phyloP scores from a whole-genome alignment of 2,797 vertebrate genomes.

The Serranus cabrilla region DNA sequence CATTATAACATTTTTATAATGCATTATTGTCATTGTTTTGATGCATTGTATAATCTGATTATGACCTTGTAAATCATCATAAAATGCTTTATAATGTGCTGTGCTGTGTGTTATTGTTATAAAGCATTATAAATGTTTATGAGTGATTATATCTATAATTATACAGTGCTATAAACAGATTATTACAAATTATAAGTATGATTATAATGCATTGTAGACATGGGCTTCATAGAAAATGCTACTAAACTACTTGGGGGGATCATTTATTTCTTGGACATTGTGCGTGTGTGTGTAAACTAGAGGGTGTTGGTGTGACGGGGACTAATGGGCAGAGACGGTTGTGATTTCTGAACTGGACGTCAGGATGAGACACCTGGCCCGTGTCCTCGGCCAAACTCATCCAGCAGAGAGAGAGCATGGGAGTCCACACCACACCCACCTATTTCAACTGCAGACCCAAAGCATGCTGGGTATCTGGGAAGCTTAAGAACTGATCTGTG shows the following conservation, averaged over 20 bases:
- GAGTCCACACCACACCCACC: conserved; percentile 58
- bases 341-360: conserved; percentile 58
- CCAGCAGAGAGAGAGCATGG: conserved; percentile 41
- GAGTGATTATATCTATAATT: too few species aligned
- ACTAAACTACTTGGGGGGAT: conserved; percentile 3
- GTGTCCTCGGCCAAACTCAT: conserved; percentile 58
- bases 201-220: too few species aligned
- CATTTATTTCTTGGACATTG: conserved; percentile 28
- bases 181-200: too few species aligned
- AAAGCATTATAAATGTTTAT: too few species aligned
- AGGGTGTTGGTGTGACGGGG: conserved; percentile 21
- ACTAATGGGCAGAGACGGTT: conserved; percentile 14
- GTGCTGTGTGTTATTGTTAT: too few species aligned
- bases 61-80: too few species aligned
- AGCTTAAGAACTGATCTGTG: conserved; percentile 85
- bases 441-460: conserved; percentile 84
- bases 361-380: conserved; percentile 44
- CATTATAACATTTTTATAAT: too few species aligned
- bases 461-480: conserved; percentile 85
- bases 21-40: too few species aligned
- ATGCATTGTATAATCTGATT: too few species aligned
- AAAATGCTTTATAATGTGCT: too few species aligned
- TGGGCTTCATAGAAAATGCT: neutral
- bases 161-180: too few species aligned
- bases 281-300: conserved; percentile 12